These are phyloP conservation scores for Scaeva pyrastri DNA, from an alignment of 2,888 invertebrate genomes.

Conservation along the genomic window DNA sequence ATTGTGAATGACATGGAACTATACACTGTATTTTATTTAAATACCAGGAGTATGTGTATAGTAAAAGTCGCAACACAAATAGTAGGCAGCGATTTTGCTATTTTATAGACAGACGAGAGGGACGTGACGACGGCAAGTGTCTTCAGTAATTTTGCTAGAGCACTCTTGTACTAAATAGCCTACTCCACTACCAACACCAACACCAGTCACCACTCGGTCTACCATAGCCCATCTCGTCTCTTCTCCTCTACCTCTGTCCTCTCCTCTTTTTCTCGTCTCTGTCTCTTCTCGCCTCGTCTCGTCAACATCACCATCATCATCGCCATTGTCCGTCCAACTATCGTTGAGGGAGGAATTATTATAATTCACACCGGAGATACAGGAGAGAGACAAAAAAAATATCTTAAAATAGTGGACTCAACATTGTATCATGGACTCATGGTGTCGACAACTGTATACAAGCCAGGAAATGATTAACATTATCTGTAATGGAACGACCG, in stretches of 20 bases:
- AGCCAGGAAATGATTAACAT: slow-evolving; percentile 68
- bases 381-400: neutral
- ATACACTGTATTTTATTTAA: neutral
- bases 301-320: neutral
- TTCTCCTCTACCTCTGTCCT: neutral
- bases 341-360: slow-evolving; percentile 40
- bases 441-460: slow-evolving; percentile 36
- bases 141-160: slow-evolving; percentile 6
- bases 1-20: slow-evolving; percentile 64
- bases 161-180: slow-evolving; percentile 43
- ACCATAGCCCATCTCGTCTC: neutral
- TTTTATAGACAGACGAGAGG: neutral
- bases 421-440: slow-evolving; percentile 41
- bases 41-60: neutral
- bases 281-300: neutral
- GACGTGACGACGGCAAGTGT: neutral
- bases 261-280: no score
- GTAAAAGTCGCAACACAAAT: slow-evolving; percentile 11
- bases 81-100: slow-evolving; percentile 4
- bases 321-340: neutral
- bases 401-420: slow-evolving; percentile 56
- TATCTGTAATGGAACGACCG: slow-evolving; percentile 60
- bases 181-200: slow-evolving; percentile 28
- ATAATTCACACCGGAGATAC: slow-evolving; percentile 48
- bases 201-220: neutral